Evolutionary conservation across 2,888 invertebrate species (phyloP).

Genomic region (Apocheima hispidaria): DNA sequence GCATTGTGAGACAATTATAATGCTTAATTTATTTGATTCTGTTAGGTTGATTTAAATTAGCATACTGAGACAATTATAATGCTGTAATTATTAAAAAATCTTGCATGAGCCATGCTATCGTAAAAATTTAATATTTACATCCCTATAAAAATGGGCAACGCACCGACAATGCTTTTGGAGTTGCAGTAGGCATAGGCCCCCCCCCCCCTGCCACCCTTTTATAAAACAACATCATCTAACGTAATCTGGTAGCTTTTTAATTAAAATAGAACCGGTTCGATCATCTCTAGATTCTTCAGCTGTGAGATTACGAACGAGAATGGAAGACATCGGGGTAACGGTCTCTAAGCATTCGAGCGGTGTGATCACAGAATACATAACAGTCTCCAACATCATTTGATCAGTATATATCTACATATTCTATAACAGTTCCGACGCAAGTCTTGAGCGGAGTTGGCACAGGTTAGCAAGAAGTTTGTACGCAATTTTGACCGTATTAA

Average conservation of each 20-base stretch:
- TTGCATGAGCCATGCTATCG: too few relatives aligned
- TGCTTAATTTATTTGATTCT: too few relatives aligned
- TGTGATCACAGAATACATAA: conserved; percentile 11
- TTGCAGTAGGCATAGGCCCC: neutral
- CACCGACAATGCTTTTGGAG: too few relatives aligned
- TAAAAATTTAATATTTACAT: too few relatives aligned
- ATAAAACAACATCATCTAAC: neutral
- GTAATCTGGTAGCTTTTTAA: conserved; percentile 12
- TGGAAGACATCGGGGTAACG: conserved; percentile 40
- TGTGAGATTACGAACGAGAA: conserved; percentile 12
- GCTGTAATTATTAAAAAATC: too few relatives aligned
- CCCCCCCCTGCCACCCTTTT: neutral
- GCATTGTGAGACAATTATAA: too few relatives aligned
- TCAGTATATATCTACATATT: conserved; percentile 1
- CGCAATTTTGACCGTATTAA: conserved; percentile 35
- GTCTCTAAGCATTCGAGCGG: conserved; percentile 34
- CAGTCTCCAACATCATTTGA: conserved; percentile 8
- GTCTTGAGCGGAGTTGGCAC: conserved; percentile 1
- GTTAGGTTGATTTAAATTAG: too few relatives aligned
- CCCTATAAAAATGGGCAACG: too few relatives aligned
- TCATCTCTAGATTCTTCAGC: conserved; percentile 19
- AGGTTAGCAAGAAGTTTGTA: conserved; percentile 13
- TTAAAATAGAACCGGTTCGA: conserved; percentile 21
- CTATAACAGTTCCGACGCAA: conserved; percentile 9
- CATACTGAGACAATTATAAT: too few relatives aligned